Evolutionary conservation across 1,140 invertebrate genomes (phyloP), one percentile per base, ranked within the genome.

Genomic region (Cydia pomonella): DNA sequence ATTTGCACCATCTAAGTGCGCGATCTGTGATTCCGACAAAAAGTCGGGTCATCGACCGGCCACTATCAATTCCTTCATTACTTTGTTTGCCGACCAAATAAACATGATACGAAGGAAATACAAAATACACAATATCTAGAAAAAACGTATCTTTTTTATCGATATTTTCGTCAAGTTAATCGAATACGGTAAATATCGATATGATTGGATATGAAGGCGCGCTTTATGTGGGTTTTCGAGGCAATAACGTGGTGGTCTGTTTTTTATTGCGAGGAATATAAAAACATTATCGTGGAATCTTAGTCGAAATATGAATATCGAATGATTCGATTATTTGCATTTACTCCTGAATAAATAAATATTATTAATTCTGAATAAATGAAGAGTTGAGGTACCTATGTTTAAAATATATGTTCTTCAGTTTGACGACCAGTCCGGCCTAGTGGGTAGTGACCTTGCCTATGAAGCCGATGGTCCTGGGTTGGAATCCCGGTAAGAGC

Each of bases 1-100:
- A 4, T 13, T 1, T 44, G 41, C 41, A 7, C 50, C 18, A 59
- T 59, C 53, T 59, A 59, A 2, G n/a, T 9, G 21, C 7, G 16
- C 7, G 21, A 44, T 59, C 53, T 59, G 18, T 59, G 53, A 53
- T n/a, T 53, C 21, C 53, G 10, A 78, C 79, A 79, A 80, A 80
- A 80, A 27, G 53, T n/a, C 74, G 74, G 89, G 82, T 91, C 87
- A 74, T 75, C 80, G 89, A 88, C 87, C 87, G 75, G 33, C 18
- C 82, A 84, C 87, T 91, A 89, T 91, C 89, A 86, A 87, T 90
- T 89, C 85, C 80, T 90, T 90, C 89, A 91, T 89, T 89, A 88
- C 87, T 86, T 38, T 81, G 80, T 89, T 88, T 89, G 79, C 81
- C 75, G 75, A 72, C 77, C 84, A 88, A 86, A 88, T 84, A 91